Evolutionary conservation across 2,888 invertebrate genomes (phyloP), one percentile per base, ranked within the genome.

Genomic region (Abscondita cerata): DNA sequence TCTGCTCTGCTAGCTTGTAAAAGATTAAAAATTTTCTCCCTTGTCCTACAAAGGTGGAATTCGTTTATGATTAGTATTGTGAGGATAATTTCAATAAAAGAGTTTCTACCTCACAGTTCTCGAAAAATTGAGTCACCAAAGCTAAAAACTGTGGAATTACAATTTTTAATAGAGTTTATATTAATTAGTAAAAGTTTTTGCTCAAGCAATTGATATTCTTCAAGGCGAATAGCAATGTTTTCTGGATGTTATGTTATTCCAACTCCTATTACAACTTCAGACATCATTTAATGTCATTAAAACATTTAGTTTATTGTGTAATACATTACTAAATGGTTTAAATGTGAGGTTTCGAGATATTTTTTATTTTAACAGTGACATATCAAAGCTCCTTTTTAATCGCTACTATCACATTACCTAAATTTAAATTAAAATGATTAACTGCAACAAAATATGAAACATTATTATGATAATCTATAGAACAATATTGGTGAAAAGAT

Each of bases 181-280:
- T 25, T 6, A 25, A 25, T 33, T n/a, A 31, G 15, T 12, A 16
- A 33, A 52, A 15, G 31, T 16, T 15, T n/a, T 52, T 12, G 52
- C 52, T 33, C 20, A 34, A 52, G 31, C 52, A 12, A 52, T 52
- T 15, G 52, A 52, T 34, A 52, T 52, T 38, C 13, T 52, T 15
- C 52, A 40, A 19, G 40, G 52, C 18, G 36, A 52, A 33, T n/a
- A 33, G 15, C n/a, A 31, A 11, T 52, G 52, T 52, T 52, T 34
- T 34, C 34, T 34, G n/a, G n/a, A 31, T 15, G 52, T 8, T 52
- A 34, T 13, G 34, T 52, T 13, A n/a, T 52, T 12, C 34, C 52
- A 15, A 52, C 52, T 31, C 34, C 34, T 13, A n/a, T 34, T 52
- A 33, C 52, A 52, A 52, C 9, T 52, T n/a, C n/a, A 52, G 9